Conservation (phyloP, 2,797 vertebrate species). For the Chrysocyon brachyurus region DNA sequence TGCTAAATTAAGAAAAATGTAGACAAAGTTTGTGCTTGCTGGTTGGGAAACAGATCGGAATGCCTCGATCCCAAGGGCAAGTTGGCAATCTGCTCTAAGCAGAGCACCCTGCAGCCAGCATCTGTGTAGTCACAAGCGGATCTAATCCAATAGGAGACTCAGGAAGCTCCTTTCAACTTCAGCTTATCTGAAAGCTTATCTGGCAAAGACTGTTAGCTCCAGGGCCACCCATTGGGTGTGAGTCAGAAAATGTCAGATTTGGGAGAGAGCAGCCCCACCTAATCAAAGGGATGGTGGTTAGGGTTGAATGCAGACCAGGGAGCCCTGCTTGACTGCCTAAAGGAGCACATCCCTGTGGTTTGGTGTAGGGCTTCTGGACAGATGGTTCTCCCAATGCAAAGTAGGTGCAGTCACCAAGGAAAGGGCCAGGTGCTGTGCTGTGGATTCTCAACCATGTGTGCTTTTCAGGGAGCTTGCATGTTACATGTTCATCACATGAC, state of each 20-base stretch:
- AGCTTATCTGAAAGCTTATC: not conserved
- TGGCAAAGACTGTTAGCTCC: not conserved
- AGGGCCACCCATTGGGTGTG: not conserved
- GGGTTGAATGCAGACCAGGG: not conserved
- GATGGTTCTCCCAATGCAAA: not conserved
- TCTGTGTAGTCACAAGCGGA: not conserved
- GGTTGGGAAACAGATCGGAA: not conserved
- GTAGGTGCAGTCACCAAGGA: not conserved
- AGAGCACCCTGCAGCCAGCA: not conserved
- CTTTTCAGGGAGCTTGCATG: not conserved
- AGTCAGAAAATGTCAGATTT: not conserved
- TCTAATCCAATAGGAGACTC: not conserved
- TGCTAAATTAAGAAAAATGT: not conserved
- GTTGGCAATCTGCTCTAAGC: not conserved
- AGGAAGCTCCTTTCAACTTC: not conserved
- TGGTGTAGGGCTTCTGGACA: not conserved
- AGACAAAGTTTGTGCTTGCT: not conserved
- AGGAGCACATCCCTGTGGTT: rapidly evolving
- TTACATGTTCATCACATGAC: not conserved
- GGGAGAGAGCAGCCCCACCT: not conserved
- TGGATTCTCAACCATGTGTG: rapidly evolving
- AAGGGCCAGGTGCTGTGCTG: rapidly evolving
- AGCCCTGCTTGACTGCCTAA: not conserved
- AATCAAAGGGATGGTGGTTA: not conserved
- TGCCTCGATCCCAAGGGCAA: not conserved